A percentile compares a stretch with the other conserved stretches of the same genome.
Conservation (phyloP, 2,797 vertebrate species). For the Melanotaenia boesemani region DNA sequence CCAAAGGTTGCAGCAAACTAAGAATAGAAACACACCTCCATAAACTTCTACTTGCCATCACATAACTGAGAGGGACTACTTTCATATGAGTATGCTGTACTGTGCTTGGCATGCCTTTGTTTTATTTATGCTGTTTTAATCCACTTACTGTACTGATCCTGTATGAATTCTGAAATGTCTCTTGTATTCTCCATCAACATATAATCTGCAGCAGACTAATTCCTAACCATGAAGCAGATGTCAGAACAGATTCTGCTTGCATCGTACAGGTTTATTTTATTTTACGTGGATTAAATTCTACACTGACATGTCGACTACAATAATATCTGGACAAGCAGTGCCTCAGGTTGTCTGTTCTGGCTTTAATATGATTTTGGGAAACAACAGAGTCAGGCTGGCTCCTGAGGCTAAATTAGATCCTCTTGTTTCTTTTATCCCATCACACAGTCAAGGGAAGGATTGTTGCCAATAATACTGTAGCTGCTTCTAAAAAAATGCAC, state of each 20-base stretch:
- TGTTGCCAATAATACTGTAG: slow-evolving; percentile 47
- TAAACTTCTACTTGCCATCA: not conserved
- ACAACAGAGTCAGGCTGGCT: slow-evolving; percentile 24
- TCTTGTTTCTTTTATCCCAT: slow-evolving; percentile 20
- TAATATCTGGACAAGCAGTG: not conserved
- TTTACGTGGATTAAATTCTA: not conserved
- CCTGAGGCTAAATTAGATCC: slow-evolving; percentile 12
- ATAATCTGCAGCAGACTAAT: not conserved
- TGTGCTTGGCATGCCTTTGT: not conserved
- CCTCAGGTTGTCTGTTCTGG: not conserved
- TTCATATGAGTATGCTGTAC: not conserved
- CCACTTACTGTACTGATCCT: not conserved
- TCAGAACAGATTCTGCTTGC: too few species aligned
- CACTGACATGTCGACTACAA: too few species aligned
- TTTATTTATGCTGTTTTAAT: not conserved
- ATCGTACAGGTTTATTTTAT: not conserved
- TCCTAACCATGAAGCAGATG: not conserved
- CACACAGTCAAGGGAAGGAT: slow-evolving; percentile 39
- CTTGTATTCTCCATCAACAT: not conserved
- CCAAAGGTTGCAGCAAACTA: not conserved
- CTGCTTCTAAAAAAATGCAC: not conserved
- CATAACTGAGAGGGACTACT: not conserved
- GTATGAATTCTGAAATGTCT: not conserved
- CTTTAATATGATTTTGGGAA: slow-evolving; percentile 3
- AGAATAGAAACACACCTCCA: not conserved